Conservation (phyloP, 2,113 vertebrate genomes). For the Leucoraja erinaceus region DNA sequence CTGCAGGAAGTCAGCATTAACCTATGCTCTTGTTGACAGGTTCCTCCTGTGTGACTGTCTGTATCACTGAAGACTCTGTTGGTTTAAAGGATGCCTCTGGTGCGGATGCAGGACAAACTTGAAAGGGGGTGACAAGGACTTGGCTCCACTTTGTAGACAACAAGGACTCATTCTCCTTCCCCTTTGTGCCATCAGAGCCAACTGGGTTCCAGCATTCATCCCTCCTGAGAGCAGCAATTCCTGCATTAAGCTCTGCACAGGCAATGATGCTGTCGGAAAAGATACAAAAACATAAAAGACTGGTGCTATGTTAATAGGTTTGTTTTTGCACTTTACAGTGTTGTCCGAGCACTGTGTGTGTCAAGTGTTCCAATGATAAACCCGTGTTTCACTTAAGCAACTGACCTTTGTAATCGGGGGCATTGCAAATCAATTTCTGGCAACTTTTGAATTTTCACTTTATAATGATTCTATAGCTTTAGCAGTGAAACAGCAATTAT, state of each 20-base stretch:
- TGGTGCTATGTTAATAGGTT: constrained; percentile 17
- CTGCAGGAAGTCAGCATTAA: neutral
- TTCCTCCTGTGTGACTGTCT: constrained; percentile 7
- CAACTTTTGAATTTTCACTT: constrained; percentile 3
- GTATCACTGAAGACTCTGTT: constrained; percentile 22
- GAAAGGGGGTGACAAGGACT: neutral
- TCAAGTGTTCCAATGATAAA: constrained; percentile 5
- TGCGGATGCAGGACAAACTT: neutral
- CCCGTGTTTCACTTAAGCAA: neutral
- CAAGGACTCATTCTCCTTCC: neutral
- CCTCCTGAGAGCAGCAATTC: neutral
- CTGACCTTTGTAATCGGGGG: constrained; percentile 15
- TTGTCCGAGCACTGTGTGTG: neutral
- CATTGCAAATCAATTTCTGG: neutral
- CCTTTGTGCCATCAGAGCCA: neutral
- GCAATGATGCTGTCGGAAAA: neutral
- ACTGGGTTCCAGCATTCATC: neutral
- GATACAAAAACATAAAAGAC: neutral
- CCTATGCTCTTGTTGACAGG: neutral
- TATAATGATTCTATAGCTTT: neutral
- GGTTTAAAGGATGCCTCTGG: constrained; percentile 1
- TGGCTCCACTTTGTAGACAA: neutral
- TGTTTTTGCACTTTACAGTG: constrained; percentile 26
- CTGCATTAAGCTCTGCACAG: neutral
- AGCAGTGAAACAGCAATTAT: neutral